These are phyloP conservation scores for Andrena camellia DNA, from an alignment of 2,888 invertebrate species.

Conservation along the genomic window DNA sequence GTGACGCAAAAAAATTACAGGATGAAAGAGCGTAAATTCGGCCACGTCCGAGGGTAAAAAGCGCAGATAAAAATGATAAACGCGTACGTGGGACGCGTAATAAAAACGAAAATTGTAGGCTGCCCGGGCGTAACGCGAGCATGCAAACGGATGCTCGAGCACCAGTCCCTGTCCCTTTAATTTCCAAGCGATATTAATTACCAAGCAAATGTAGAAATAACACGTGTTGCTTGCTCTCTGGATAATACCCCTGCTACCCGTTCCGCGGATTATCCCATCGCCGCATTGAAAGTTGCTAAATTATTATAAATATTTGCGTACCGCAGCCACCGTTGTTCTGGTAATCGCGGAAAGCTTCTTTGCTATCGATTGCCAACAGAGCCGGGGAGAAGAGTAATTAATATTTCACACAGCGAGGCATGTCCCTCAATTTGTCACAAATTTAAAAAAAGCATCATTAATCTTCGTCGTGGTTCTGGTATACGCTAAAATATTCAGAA, in stretches of 20 bases:
- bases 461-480: too few species aligned
- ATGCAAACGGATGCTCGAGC: conserved; percentile 9
- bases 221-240: conserved; percentile 37
- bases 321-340: neutral
- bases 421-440: neutral
- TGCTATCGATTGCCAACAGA: neutral
- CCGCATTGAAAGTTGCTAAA: conserved; percentile 32
- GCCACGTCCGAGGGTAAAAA: neutral
- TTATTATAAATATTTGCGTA: conserved; percentile 52
- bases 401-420: neutral
- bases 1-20: conserved; percentile 41
- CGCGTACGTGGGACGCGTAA: conserved; percentile 40
- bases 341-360: conserved; percentile 32
- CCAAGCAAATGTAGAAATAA: conserved; percentile 49
- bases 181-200: conserved; percentile 47
- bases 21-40: conserved; percentile 52
- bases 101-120: conserved; percentile 43
- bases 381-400: conserved; percentile 10
- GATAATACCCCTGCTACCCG: conserved; percentile 16
- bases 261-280: conserved; percentile 16
- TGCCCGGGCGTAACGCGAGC: conserved; percentile 22
- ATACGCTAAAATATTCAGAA: neutral
- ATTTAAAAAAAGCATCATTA: neutral
- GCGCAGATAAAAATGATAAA: conserved; percentile 56
- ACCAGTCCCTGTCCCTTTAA: conserved; percentile 7